Base-by-base conservation (phyloP, 2,888 invertebrate species). In the Campoletis raptor region DNA sequence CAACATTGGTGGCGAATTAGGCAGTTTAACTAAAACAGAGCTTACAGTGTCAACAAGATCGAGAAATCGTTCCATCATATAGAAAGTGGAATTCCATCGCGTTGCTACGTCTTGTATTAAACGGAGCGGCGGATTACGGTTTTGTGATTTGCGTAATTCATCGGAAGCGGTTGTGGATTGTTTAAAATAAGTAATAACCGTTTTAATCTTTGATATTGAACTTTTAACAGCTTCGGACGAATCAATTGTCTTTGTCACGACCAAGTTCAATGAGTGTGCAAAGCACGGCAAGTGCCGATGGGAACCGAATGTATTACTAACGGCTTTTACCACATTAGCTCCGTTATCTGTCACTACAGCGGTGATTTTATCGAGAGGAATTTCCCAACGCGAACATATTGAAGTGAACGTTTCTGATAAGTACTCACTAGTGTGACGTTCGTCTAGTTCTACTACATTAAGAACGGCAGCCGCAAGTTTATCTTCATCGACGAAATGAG, bases 331-430 rank as follows among this genome's bases (percentile, higher is more conserved):
- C 0, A 90, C 85, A 61, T 90, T 89, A 8, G 88, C 85, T 7
- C 81, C 88, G 57, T 86, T 88, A 76, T 90, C 89, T 30, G 89
- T 86, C 10, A 89, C 87, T 7, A 89, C 81, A 30, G 89, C 86
- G 0, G 64, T 64, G 10, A 89, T 79, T 57, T 89, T 85, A 9
- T 87, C 82, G n/a, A 48, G 24, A 3, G 74, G 7, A 48, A 89
- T 88, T 52, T 70, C 42, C 88, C 89, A 90, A 30, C 76, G 64
- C 2, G 54, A 24, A 42, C 76, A 85, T 48, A 80, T 79, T 37
- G 61, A 45, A 30, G 52, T 12, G 2, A 88, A 72, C 64, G 42
- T 70, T 21, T 72, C 42, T 12, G 54, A 66, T 37, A 88, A 61
- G 52, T 88, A 83, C 52, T 85, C 87, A 15, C 76, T 57, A 36